Conservation (phyloP, 1,140 invertebrate species). For the Hypothenemus hampei region DNA sequence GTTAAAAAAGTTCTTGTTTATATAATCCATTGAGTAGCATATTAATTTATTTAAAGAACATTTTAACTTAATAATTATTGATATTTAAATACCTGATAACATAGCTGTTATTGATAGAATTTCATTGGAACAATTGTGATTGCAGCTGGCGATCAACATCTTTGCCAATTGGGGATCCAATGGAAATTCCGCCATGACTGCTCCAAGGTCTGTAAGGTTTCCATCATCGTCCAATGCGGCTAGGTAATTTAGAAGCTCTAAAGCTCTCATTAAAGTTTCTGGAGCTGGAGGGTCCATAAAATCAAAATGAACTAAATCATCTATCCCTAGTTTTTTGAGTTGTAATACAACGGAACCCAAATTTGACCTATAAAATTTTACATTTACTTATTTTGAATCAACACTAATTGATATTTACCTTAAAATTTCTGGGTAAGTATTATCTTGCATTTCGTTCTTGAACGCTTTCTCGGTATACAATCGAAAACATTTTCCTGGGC, state of each 20-base stretch:
- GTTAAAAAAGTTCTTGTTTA: too few species aligned
- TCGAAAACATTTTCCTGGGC: constrained; percentile 97
- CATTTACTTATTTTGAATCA: neutral
- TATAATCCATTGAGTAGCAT: too few species aligned
- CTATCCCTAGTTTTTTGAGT: constrained; percentile 97
- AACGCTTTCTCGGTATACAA: constrained; percentile 99
- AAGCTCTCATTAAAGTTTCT: constrained; percentile 97
- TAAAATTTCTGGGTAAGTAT: constrained; percentile 98
- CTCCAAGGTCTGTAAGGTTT: constrained; percentile 92
- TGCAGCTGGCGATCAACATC: constrained; percentile 95
- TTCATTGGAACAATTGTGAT: constrained; percentile 99
- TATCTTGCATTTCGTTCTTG: constrained; percentile 99
- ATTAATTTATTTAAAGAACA: too few species aligned
- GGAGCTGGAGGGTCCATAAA: constrained; percentile 99
- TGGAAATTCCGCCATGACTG: constrained; percentile 99
- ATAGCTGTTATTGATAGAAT: constrained; percentile 98
- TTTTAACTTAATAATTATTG: neutral
- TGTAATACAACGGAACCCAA: constrained; percentile 95
- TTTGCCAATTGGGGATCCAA: constrained; percentile 98
- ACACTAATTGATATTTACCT: constrained; percentile 42
- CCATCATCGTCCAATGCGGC: constrained; percentile 96
- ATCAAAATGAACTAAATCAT: constrained; percentile 99
- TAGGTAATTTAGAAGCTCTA: constrained; percentile 96
- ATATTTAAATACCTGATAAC: constrained; percentile 81
- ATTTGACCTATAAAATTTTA: constrained; percentile 65